Evolutionary conservation across 2,797 vertebrate genomes (phyloP).

Genomic region (Knipowitschia caucasica): DNA sequence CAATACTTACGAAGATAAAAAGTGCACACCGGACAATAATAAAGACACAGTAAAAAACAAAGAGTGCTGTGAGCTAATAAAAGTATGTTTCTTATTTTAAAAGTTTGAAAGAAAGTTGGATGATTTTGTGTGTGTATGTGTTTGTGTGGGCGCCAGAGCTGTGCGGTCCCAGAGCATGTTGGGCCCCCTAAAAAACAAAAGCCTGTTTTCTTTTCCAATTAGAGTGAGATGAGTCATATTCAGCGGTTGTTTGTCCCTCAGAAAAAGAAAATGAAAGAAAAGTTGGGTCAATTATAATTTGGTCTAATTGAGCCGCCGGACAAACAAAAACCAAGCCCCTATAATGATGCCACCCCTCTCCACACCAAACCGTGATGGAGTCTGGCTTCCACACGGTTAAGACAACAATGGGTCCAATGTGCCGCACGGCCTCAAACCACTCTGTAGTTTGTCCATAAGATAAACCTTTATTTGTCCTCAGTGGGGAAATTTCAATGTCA

Average conservation of each 20-base stretch:
- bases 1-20: too few relatives aligned
- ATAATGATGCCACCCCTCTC: background rate
- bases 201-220: conserved; percentile 52
- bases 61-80: too few relatives aligned
- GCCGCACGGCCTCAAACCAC: conserved; percentile 45
- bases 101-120: too few relatives aligned
- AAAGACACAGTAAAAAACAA: too few relatives aligned
- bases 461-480: too few relatives aligned
- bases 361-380: background rate
- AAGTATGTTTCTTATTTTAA: too few relatives aligned
- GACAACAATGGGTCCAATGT: conserved; percentile 19
- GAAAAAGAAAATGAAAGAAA: conserved; percentile 1
- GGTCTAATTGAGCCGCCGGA: conserved; percentile 55
- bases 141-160: conserved; percentile 13
- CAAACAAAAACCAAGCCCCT: conserved; percentile 22
- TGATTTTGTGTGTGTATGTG: too few relatives aligned
- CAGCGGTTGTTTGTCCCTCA: conserved; percentile 12
- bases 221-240: conserved; percentile 33
- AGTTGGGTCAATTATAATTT: conserved; percentile 34
- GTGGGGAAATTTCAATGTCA: too few relatives aligned
- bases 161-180: background rate
- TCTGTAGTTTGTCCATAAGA: background rate
- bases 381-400: background rate
- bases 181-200: conserved; percentile 36
- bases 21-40: too few relatives aligned